Base-by-base conservation (phyloP, 2,113 vertebrate species). In the Seriola aureovittata region DNA sequence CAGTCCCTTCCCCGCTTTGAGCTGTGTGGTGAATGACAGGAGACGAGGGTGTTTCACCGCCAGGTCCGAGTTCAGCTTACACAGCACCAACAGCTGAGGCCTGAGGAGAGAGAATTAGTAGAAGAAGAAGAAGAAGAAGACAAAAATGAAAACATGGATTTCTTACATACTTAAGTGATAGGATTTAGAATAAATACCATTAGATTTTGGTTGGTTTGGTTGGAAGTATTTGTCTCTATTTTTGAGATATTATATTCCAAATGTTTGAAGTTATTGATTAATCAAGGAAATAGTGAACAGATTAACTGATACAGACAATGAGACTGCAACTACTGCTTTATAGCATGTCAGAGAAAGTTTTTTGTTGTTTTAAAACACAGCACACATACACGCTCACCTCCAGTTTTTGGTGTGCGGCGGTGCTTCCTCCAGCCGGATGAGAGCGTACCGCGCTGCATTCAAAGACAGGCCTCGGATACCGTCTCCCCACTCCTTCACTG, bases 331-430 rank as follows among this genome's bases (percentile, higher is more conserved):
- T 44, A 44, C 13, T 12, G 10, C 11, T 44, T 13, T 44, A 44
- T 13, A 44, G 2, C 29, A 29, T 29, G 29, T 29, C 29, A 29
- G 29, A 29, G 29, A 29, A 29, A 29, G 29, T 29, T 29, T 29
- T 29, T 29, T 29, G 1, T 29, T 29, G 1, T 29, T 29, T 29
- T 29, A 29, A 29, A 29, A 2, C 29, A 29, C 29, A 29, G 29
- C 29, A 29, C 29, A 29, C 29, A 29, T 29, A 62, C 42, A 67
- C 1, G 1, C 80, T 92, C 80, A 98, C 98, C 98, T 97, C 98
- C 98, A 99, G 94, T 99, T 99, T 93, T 99, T 99, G 76, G 97
- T 99, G 91, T 99, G 98, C n/a, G 95, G 96, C 1, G 96, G 96
- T 0, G 94, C 94, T 0, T 99, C 97, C 85, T 99, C 97, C 55